Evolutionary conservation across 2,888 invertebrate species (phyloP), one percentile per base, ranked within the genome.

Genomic region (Harpalus rufipes): DNA sequence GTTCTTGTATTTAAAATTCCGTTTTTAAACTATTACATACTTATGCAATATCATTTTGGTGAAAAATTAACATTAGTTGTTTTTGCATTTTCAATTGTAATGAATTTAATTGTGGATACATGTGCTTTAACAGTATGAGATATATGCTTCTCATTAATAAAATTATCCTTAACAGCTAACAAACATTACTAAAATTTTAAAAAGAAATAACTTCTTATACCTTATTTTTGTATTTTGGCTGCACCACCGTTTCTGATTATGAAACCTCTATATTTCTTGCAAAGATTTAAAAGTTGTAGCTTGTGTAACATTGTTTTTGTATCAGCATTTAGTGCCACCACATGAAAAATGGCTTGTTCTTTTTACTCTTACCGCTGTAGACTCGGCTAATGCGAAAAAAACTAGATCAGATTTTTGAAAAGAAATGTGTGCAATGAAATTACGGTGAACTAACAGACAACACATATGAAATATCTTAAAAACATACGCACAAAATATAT

Each of bases 281-380:
- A 68, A 68, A 68, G 68, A 68, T 39, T 68, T 68, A 39, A 68
- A 68, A 68, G 68, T 39, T 68, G 68, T 68, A 32, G 68, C 25
- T 32, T 68, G 68, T 68, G 68, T 68, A 32, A 68, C 68, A 68
- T 39, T 68, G 68, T 68, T 68, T 68, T 68, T 68, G 25, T 68
- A 68, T 68, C 68, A 68, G 68, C 68, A 68, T 68, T 68, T 68
- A 68, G 68, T 68, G 68, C 68, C 68, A 68, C 68, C 32, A 68
- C 68, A 68, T 68, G 68, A 68, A 39, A 68, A 68, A 68, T 68
- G 68, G 68, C 39, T 68, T 68, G 41, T 68, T 68, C 68, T 68
- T 68, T 68, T 68, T 68, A 68, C n/a, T 68, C 39, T 14, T 59
- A 59, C 59, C 7, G 10, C 39, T 39, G 68, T 39, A 68, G 39